Evolutionary conservation across 2,888 invertebrate genomes (phyloP).

Genomic region (Teinopalpus imperialis): DNA sequence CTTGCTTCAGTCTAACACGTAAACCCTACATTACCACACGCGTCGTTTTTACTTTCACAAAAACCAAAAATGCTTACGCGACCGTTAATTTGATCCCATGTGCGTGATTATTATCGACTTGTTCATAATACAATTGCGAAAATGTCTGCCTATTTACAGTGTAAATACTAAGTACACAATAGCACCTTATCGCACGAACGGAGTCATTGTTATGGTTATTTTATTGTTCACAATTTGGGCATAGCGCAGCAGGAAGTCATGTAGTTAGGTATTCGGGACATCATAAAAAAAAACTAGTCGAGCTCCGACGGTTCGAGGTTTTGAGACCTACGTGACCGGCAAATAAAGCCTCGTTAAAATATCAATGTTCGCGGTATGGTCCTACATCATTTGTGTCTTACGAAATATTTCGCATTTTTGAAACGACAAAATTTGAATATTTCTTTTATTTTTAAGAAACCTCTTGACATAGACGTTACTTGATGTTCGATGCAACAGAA

Average conservation of each 20-base stretch:
- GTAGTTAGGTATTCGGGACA: constrained; percentile 33
- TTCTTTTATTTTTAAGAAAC: too few species aligned
- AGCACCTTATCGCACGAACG: constrained; percentile 20
- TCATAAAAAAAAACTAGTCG: constrained; percentile 41
- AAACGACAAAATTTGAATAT: too few species aligned
- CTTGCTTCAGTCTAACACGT: constrained; percentile 6
- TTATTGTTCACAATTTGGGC: constrained; percentile 22
- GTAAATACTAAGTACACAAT: constrained; percentile 19
- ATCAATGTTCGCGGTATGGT: constrained; percentile 33
- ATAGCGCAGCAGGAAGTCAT: constrained; percentile 46
- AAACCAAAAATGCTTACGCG: constrained; percentile 1
- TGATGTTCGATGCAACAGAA: not conserved
- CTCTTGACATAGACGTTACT: too few species aligned
- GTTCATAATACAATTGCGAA: constrained; percentile 6
- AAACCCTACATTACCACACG: constrained; percentile 3
- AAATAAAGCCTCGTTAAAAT: constrained; percentile 49
- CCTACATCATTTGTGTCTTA: constrained; percentile 27
- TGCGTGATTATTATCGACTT: constrained; percentile 10
- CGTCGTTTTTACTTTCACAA: not conserved
- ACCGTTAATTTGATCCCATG: constrained; percentile 8
- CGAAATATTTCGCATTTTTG: not conserved
- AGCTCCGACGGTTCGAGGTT: constrained; percentile 38
- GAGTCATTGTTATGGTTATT: constrained; percentile 24
- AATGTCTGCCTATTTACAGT: constrained; percentile 11
- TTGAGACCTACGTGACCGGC: constrained; percentile 56